Percentiles rank a stretch among this genome's conserved stretches.
Conservation (phyloP, 1,140 invertebrate species). For the Zaprionus capensis region DNA sequence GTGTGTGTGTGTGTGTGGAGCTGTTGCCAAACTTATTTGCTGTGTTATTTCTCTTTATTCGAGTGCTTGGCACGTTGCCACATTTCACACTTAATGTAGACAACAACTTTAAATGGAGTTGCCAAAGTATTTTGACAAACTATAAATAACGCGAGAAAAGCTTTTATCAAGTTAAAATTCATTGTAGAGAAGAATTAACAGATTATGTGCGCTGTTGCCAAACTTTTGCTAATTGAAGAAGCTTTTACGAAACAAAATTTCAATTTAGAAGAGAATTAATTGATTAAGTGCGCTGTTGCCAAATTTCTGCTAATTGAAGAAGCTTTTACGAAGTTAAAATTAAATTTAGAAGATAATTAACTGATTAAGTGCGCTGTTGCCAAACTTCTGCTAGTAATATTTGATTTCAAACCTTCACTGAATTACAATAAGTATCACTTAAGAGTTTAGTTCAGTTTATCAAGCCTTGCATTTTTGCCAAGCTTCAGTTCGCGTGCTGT, state of each 20-base stretch:
- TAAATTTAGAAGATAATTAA: not conserved
- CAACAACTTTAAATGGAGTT: not conserved
- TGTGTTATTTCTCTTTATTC: not conserved
- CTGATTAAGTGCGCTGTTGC: not conserved
- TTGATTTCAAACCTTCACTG: not conserved
- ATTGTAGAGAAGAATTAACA: not conserved
- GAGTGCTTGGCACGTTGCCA: constrained; percentile 2
- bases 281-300: not conserved
- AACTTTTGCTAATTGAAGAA: not conserved
- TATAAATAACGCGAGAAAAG: not conserved
- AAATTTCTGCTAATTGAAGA: not conserved
- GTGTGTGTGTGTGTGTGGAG: not conserved
- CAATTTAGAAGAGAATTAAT: not conserved
- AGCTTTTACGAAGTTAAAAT: not conserved
- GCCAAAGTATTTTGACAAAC: not conserved
- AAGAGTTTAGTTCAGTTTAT: not conserved
- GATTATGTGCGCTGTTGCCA: not conserved
- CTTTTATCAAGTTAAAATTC: not conserved
- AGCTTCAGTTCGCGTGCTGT: not conserved
- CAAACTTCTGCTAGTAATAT: not conserved
- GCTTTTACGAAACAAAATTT: not conserved
- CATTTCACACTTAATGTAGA: constrained; percentile 5
- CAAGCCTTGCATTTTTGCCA: not conserved
- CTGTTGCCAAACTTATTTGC: constrained; percentile 18
- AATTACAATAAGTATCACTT: not conserved